Evolutionary conservation across 1,140 invertebrate genomes (phyloP).

Genomic region (Tetramorium simillimum): DNA sequence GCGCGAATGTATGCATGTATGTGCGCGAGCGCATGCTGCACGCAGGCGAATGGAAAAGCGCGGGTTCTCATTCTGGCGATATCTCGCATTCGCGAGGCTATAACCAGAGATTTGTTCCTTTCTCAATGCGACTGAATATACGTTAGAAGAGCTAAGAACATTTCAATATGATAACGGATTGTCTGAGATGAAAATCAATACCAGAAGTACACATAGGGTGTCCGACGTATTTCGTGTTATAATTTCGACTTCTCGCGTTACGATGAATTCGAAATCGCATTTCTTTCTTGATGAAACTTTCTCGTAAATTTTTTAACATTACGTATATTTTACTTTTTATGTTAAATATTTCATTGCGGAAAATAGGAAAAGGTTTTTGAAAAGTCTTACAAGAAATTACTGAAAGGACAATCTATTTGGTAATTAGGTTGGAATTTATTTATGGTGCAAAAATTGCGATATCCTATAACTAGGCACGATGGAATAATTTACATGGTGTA

Average conservation of each 20-base stretch:
- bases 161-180: conserved; percentile 17
- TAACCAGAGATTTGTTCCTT: neutral
- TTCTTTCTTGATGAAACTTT: neutral
- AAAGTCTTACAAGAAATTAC: neutral
- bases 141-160: neutral
- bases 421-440: neutral
- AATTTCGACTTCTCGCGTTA: neutral
- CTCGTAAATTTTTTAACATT: neutral
- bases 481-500: conserved; percentile 53
- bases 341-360: neutral
- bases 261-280: neutral
- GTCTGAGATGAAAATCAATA: conserved; percentile 22
- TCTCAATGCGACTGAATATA: neutral
- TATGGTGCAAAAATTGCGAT: neutral
- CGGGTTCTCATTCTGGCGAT: conserved; percentile 75
- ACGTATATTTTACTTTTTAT: neutral
- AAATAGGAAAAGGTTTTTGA: neutral
- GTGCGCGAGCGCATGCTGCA: conserved; percentile 49
- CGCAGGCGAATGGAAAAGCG: conserved; percentile 75
- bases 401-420: neutral
- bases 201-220: neutral
- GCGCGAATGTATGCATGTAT: conserved; percentile 17
- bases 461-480: neutral
- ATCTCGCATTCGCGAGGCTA: conserved; percentile 2
- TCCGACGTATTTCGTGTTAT: neutral